Evolutionary conservation across 2,797 vertebrate species (phyloP).

Genomic region (Takifugu ocellatus): DNA sequence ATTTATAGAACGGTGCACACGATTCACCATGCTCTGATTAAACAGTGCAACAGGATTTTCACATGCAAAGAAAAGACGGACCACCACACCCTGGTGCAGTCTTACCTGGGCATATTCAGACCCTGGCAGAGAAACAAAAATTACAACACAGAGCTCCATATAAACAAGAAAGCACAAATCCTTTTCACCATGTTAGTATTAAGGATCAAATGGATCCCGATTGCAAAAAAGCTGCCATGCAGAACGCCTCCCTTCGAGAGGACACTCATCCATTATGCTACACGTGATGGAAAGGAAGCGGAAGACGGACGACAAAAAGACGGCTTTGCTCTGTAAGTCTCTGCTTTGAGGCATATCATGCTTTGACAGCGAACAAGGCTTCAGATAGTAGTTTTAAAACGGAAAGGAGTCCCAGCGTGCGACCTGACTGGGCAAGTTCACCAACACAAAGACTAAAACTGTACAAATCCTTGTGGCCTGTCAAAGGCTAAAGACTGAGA

Average conservation of each 20-base stretch:
- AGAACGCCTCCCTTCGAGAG: slow-evolving; percentile 37
- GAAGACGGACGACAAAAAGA: slow-evolving; percentile 46
- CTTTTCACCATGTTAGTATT: slow-evolving; percentile 45
- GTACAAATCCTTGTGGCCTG: slow-evolving; percentile 40
- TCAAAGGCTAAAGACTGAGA: slow-evolving; percentile 25
- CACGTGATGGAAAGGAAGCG: slow-evolving; percentile 28
- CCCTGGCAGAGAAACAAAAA: slow-evolving; percentile 69
- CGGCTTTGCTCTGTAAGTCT: slow-evolving; percentile 38
- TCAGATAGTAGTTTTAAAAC: slow-evolving; percentile 19
- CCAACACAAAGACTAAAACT: slow-evolving; percentile 7
- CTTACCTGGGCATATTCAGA: slow-evolving; percentile 73
- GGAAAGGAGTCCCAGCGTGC: slow-evolving; percentile 40
- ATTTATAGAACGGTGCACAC: slow-evolving; percentile 25
- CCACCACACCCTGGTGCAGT: slow-evolving; percentile 48
- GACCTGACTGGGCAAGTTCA: slow-evolving; percentile 58
- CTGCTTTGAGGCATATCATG: slow-evolving; percentile 54
- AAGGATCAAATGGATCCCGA: slow-evolving; percentile 34
- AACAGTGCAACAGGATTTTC: slow-evolving; percentile 45
- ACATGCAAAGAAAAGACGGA: slow-evolving; percentile 67
- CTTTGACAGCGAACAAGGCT: slow-evolving; percentile 53
- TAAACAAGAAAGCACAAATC: slow-evolving; percentile 28
- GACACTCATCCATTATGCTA: slow-evolving; percentile 22
- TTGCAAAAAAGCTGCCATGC: slow-evolving; percentile 55
- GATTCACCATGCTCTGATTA: slow-evolving; percentile 43
- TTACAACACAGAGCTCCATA: slow-evolving; percentile 57